Conservation (phyloP, 2,888 invertebrate species). For the Cataglyphis altisquamis region DNA sequence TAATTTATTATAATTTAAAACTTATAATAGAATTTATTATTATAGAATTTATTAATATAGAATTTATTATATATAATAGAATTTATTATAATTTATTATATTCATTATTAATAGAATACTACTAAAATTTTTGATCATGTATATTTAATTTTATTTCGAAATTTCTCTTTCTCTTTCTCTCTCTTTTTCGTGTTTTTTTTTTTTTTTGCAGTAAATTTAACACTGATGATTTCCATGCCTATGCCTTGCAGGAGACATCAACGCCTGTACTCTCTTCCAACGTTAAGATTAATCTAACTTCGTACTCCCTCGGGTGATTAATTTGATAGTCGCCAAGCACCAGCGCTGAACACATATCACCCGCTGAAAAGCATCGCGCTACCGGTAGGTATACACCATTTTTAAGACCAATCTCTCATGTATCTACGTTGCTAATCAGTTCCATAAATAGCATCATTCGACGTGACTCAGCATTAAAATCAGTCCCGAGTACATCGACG, state of each 20-base stretch:
- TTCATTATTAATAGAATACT: neutral
- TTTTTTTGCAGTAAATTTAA: neutral
- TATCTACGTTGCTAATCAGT: slow-evolving; percentile 51
- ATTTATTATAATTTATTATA: neutral
- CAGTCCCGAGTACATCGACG: slow-evolving; percentile 42
- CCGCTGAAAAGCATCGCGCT: slow-evolving; percentile 36
- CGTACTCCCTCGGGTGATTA: slow-evolving; percentile 26
- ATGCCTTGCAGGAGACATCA: neutral
- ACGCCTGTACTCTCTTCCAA: neutral
- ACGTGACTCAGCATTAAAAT: slow-evolving; percentile 30
- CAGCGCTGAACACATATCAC: slow-evolving; percentile 21
- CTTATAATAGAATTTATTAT: neutral
- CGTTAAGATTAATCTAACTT: slow-evolving; percentile 37
- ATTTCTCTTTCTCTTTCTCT: neutral
- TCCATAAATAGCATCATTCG: slow-evolving; percentile 45
- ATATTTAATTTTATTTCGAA: neutral
- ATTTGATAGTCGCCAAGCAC: slow-evolving; percentile 32
- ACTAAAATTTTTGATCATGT: neutral
- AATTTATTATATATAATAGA: slow-evolving; percentile 3
- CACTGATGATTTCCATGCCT: neutral
- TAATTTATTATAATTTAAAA: neutral
- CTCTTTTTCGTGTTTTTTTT: neutral
- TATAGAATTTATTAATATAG: no score
- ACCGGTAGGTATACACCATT: slow-evolving; percentile 30
- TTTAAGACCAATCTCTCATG: slow-evolving; percentile 1